Conservation (phyloP, 2,888 invertebrate genomes). For the Ochropleura plecta region DNA sequence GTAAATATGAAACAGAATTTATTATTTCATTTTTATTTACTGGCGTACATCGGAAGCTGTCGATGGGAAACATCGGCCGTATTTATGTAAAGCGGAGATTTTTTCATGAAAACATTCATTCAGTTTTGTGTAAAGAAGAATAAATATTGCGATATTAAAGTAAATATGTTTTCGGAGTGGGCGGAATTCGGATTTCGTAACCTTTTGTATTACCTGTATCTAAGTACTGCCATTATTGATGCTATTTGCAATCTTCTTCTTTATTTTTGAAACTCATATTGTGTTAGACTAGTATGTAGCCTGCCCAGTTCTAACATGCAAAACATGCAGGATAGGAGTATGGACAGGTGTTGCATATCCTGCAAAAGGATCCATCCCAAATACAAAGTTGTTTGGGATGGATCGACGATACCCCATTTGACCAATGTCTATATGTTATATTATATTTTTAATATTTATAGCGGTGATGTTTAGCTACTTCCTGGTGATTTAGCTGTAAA, state of each 20-base stretch:
- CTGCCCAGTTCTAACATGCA: too few relatives aligned
- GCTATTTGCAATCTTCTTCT: background rate
- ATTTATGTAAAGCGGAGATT: constrained; percentile 40
- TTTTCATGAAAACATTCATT: constrained; percentile 33
- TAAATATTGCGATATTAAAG: constrained; percentile 16
- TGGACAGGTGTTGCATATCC: too few relatives aligned
- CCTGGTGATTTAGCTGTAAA: too few relatives aligned
- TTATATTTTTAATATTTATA: too few relatives aligned
- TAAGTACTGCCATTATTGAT: background rate
- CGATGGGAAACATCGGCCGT: constrained; percentile 28
- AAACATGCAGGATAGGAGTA: too few relatives aligned
- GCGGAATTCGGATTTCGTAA: background rate
- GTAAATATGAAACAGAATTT: constrained; percentile 71
- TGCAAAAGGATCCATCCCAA: too few relatives aligned
- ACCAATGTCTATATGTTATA: too few relatives aligned
- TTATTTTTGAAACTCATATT: too few relatives aligned
- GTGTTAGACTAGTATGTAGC: too few relatives aligned
- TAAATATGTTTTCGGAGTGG: constrained; percentile 4
- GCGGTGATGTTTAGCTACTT: too few relatives aligned
- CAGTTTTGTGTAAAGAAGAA: constrained; percentile 21
- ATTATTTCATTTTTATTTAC: constrained; percentile 66
- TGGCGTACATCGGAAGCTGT: constrained; percentile 31
- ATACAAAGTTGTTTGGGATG: too few relatives aligned
- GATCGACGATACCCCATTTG: too few relatives aligned
- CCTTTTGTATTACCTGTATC: background rate